Base-by-base conservation (phyloP, 2,888 invertebrate genomes). In the Tinea pellionella region DNA sequence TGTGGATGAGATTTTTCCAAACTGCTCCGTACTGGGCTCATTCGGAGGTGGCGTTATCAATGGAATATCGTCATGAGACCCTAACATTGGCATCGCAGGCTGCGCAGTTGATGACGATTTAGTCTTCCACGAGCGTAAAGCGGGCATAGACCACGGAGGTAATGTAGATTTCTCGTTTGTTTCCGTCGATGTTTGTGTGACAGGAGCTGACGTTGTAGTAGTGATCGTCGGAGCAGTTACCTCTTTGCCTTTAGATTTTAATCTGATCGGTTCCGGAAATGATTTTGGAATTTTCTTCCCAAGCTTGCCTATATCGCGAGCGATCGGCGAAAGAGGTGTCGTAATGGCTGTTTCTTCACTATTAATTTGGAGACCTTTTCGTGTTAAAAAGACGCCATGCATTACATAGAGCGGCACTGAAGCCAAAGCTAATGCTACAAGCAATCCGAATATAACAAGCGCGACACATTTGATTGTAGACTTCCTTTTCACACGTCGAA, bases 281-380 rank as follows among this genome's bases (percentile, higher is more conserved):
- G 77, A 71, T 63, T 79, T 79, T 7, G 85, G 68, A 65, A 84
- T 84, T 67, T 83, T 83, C 73, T 85, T 86, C 42, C 81, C 72
- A 8, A 83, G 75, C 64, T 77, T 80, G 8, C 71, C 71, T 60
- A 78, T 68, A 61, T 83, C 79, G 55, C 76, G 71, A 13, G 73
- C 76, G 8, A 74, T 68, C 12, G 79, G 74, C 18, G 74, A 69
- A 18, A 75, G 64, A 12, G 80, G 75, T 16, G 77, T 70, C n/a
- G 47, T 2, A 30, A 73, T 66, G 9, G 78, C 75, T 72, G 72
- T 43, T 72, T 70, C 41, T 15, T 47, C 47, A 15, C 2, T 16
- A 16, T 16, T 47, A 73, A 30, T 71, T 57, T 70, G 71, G 29
- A 72, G 71, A 65, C 67, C 74, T 61, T 70, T 73, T 16, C 75